Evolutionary conservation across 1,140 invertebrate genomes (phyloP), one percentile per base, ranked within the genome.

Genomic region (Hycleus cichorii): DNA sequence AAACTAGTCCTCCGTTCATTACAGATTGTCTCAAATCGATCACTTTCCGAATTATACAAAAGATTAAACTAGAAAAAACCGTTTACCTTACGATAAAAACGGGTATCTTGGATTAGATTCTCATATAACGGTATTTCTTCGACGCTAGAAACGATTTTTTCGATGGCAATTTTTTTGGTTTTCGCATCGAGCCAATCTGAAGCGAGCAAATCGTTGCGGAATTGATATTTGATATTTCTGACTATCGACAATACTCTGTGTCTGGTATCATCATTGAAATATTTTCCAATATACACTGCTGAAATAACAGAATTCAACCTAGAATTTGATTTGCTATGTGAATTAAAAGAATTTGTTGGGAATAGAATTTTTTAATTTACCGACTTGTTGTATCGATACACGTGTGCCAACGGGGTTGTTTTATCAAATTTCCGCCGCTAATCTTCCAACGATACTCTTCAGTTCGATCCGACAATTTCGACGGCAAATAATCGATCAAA

Each of bases 101-200:
- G 27, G 12, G 39, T 47, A 8, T 44, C 18, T 55, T 55, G 10
- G 2, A 91, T 70, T 42, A 95, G 81, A 74, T 93, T 92, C 50
- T 86, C 84, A 6, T 89, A 88, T 68, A 91, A 91, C 1, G 87
- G 90, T 65, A 93, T 90, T 67, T 91, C 85, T 2, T 84, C 81
- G 1, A 82, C 76, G 83, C 92, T 93, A 2, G 80, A 78, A 9
- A 81, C 76, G 0, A 89, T 82, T 73, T 91, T 92, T 69, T 91
- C 86, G 51, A 90, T 69, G 1, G 91, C 90, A 58, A 81, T 83
- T 9, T 78, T 76, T 66, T 87, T 87, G 0, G 86, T 84, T 39
- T 84, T 80, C 65, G 86, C 53, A 51, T 68, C 67, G 1, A 68
- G 40, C 67, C 67, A 68, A 24, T 63, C 54, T 39, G 58, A 50